These are phyloP conservation scores for Uloborus plumipes DNA, from an alignment of 2,888 invertebrate genomes.

Conservation along the genomic window DNA sequence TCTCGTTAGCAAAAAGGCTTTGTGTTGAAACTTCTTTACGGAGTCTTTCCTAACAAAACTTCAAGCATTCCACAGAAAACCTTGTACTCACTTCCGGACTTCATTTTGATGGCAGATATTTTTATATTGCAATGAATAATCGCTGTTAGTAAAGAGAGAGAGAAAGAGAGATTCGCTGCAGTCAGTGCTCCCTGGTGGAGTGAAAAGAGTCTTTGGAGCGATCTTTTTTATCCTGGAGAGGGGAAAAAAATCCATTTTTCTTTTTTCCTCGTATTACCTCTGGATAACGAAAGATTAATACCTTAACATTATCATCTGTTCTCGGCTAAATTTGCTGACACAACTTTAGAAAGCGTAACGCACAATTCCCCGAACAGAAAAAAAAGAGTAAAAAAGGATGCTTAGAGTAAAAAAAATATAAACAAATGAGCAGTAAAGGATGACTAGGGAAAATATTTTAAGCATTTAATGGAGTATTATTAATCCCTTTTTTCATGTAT, in stretches of 20 bases:
- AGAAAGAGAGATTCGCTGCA: neutral
- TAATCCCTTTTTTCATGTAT: slow-evolving; percentile 30
- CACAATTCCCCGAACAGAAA: neutral
- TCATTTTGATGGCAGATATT: slow-evolving; percentile 31
- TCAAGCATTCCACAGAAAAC: neutral
- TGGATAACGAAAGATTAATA: slow-evolving; percentile 54
- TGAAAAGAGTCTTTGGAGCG: slow-evolving; percentile 2
- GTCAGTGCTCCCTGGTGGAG: slow-evolving; percentile 36
- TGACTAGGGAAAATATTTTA: slow-evolving; percentile 56
- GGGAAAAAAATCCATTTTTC: neutral
- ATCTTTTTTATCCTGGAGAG: no score
- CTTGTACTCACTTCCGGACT: slow-evolving; percentile 15
- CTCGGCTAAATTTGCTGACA: slow-evolving; percentile 56
- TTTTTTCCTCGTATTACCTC: slow-evolving; percentile 22
- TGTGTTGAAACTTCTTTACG: neutral
- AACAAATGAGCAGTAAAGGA: slow-evolving; percentile 22
- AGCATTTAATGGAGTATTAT: slow-evolving; percentile 60
- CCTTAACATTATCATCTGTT: slow-evolving; percentile 54
- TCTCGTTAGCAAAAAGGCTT: neutral
- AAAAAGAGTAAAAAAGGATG: neutral
- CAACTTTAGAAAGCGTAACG: slow-evolving; percentile 5
- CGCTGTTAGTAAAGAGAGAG: neutral
- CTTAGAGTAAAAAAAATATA: slow-evolving; percentile 38
- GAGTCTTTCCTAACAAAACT: neutral
- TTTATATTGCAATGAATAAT: slow-evolving; percentile 52